These are phyloP conservation scores for Rhamphomyia laevipes DNA, from an alignment of 2,888 invertebrate species.

Conservation along the genomic window DNA sequence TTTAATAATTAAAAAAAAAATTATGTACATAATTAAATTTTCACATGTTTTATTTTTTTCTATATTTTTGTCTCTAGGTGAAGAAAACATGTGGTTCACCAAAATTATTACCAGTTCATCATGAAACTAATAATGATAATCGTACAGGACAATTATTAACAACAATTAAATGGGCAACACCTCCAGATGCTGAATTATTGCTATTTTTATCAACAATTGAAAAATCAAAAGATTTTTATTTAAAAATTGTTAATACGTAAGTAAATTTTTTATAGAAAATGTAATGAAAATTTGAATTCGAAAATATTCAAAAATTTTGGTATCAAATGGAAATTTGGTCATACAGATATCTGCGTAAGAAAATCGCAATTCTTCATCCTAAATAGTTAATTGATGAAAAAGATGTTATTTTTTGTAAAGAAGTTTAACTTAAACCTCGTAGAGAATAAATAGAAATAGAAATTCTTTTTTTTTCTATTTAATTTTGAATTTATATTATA, in stretches of 20 bases:
- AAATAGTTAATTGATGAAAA: too few species aligned
- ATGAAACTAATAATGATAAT: constrained; percentile 24
- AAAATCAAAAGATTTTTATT: constrained; percentile 71
- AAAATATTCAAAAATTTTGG: too few species aligned
- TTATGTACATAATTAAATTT: background rate
- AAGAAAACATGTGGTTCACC: constrained; percentile 43
- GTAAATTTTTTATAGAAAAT: too few species aligned
- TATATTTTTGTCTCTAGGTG: constrained; percentile 36
- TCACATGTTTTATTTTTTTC: background rate
- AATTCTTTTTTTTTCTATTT: too few species aligned
- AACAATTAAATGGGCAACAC: constrained; percentile 46
- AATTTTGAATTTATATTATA: too few species aligned
- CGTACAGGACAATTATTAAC: constrained; percentile 35
- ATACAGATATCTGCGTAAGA: too few species aligned
- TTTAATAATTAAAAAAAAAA: background rate
- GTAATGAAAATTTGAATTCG: too few species aligned
- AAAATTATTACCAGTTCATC: constrained; percentile 30
- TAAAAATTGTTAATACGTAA: constrained; percentile 61
- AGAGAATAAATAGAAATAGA: too few species aligned
- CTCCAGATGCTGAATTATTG: constrained; percentile 51
- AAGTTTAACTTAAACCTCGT: too few species aligned
- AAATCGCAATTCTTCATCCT: too few species aligned
- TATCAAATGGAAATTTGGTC: too few species aligned
- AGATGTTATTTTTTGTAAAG: too few species aligned
- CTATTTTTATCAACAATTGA: constrained; percentile 53